Evolutionary conservation across 37 sponge, comb jelly and placozoan species (phyloP).

Genomic region (Eunapius fragilis): DNA sequence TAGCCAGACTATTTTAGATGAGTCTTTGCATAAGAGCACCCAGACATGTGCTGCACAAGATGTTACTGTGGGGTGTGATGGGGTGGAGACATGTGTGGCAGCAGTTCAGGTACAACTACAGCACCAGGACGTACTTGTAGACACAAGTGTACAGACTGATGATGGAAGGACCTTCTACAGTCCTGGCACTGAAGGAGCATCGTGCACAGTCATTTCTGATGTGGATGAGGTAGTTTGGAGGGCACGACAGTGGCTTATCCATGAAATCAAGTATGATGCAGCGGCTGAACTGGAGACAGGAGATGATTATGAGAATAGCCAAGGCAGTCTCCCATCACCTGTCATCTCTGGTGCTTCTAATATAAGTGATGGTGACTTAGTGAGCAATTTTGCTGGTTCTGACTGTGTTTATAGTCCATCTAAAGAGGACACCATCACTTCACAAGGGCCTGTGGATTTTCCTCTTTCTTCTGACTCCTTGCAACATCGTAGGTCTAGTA

Average conservation of each 20-base stretch:
- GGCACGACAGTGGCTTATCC: neutral
- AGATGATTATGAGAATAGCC: neutral
- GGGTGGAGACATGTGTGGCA: neutral
- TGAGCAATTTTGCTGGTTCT: neutral
- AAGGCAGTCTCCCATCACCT: constrained; percentile 27
- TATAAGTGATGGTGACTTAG: constrained; percentile 55
- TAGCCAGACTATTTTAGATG: neutral
- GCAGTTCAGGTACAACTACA: neutral
- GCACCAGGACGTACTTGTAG: neutral
- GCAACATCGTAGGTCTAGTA: neutral
- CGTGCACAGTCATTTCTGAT: neutral
- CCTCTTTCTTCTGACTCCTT: neutral
- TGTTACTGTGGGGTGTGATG: neutral
- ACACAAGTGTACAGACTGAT: neutral
- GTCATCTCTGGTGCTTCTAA: constrained; percentile 58
- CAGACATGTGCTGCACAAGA: neutral
- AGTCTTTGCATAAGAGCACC: neutral
- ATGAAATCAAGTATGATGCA: neutral
- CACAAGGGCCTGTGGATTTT: neutral
- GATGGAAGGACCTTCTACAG: neutral
- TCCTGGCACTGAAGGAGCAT: neutral
- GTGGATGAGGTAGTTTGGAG: neutral
- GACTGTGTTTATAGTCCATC: neutral
- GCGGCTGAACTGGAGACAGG: neutral
- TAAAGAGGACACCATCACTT: neutral